Evolutionary conservation across 2,113 vertebrate species (phyloP).

Genomic region (Chaenogobius annularis): DNA sequence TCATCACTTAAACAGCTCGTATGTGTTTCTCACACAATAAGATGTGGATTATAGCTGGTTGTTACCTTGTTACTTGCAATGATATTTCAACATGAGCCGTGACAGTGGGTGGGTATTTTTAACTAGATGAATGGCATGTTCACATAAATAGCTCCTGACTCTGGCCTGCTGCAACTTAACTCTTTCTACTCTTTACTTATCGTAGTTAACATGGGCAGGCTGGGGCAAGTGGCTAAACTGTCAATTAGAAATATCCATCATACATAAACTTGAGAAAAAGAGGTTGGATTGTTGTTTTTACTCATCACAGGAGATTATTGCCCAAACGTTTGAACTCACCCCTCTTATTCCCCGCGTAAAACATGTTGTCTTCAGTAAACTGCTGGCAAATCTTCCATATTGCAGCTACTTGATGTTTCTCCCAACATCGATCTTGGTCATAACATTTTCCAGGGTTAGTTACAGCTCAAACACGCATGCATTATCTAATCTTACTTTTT

Average conservation of each 20-base stretch:
- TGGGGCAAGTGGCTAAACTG: not conserved
- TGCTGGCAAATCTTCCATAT: too few species aligned
- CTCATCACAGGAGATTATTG: not conserved
- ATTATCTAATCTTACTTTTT: too few species aligned
- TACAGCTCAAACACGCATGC: too few species aligned
- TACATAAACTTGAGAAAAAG: not conserved
- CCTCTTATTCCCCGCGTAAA: too few species aligned
- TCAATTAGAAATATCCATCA: not conserved
- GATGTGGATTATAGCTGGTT: not conserved
- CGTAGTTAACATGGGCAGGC: conserved; percentile 31
- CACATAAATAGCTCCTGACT: conserved; percentile 68
- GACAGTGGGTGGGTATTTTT: conserved; percentile 65
- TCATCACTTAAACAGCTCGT: not conserved
- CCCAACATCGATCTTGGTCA: too few species aligned
- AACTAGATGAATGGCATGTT: conserved; percentile 61
- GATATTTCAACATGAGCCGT: conserved; percentile 56
- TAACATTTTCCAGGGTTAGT: too few species aligned
- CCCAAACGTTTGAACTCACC: not conserved
- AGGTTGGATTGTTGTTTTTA: not conserved
- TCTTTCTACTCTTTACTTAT: conserved; percentile 18
- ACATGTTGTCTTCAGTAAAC: too few species aligned
- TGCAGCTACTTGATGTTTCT: not conserved
- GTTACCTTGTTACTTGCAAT: conserved; percentile 17
- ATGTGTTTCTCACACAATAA: not conserved
- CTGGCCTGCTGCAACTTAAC: conserved; percentile 48